Base-by-base conservation (phyloP, 2,888 invertebrate genomes). In the Dinocampus coccinellae region DNA sequence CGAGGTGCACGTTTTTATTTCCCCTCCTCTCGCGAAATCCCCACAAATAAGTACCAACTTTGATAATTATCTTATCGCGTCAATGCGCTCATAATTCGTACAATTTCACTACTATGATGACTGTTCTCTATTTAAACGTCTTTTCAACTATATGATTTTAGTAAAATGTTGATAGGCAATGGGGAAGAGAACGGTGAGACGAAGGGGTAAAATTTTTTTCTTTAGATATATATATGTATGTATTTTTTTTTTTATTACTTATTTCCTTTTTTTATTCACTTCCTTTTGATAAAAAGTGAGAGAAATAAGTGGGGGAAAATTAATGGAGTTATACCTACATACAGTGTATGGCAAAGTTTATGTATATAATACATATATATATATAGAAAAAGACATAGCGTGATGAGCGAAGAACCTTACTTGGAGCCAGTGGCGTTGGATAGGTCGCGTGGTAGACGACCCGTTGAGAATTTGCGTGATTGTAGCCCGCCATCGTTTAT, bases 381-480 rank as follows among this genome's bases (percentile, higher is more conserved):
- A n/a, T n/a, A n/a, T n/a, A n/a, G 62, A 69, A 70, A 73, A 60
- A 60, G 66, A 69, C 70, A 78, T 78, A 76, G 75, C 77, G 76
- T 80, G 79, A 79, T 74, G 76, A 47, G 20, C 47, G 47, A 78
- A 77, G 79, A 86, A 57, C 34, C 87, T 87, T 86, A 87, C 87
- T 87, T 83, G 87, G 86, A 75, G 87, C 86, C 69, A 87, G 84
- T 73, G 87, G 87, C 83, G 85, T 87, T 81, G 87, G 87, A 81
- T 87, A 87, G 78, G 86, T 85, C 81, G 87, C 85, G 82, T 87
- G 87, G 82, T 87, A 87, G 76, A 86, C 85, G 80, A 87, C 87
- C 80, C 87, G 84, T 81, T 87, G 87, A 75, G 84, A 80, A 79
- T 84, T 85, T 81, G 85, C 82, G 82, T 86, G 85, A 85, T 84